Percentiles rank a stretch among this genome's conserved stretches.
phyloP scores from a whole-genome alignment of 2,797 vertebrate genomes.

The Macropus fuliginosus region DNA sequence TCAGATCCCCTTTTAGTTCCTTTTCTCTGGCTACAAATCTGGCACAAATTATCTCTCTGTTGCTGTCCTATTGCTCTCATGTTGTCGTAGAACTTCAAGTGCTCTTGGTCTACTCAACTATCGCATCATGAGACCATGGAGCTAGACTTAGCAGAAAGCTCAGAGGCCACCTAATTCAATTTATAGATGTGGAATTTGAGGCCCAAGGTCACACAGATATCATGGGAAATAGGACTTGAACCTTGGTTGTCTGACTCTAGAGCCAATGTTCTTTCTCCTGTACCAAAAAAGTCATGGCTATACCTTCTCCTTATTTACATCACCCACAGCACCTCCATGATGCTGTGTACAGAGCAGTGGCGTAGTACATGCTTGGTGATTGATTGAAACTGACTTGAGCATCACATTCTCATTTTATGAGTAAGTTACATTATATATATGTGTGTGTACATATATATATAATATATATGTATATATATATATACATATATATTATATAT shows the following conservation, averaged over 20 bases:
- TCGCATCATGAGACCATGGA: too few relatives aligned
- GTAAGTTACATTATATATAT: neutral
- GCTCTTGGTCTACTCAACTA: too few relatives aligned
- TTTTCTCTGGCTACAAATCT: neutral
- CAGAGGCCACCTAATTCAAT: neutral
- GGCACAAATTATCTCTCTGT: neutral
- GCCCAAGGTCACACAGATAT: neutral
- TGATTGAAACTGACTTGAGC: neutral
- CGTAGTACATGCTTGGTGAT: neutral
- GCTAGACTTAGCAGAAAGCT: neutral
- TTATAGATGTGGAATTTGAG: neutral
- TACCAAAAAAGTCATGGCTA: neutral
- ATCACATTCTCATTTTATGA: neutral
- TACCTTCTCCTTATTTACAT: neutral
- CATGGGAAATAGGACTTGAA: neutral
- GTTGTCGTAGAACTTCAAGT: neutral
- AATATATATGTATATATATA: too few relatives aligned
- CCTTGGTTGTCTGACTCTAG: neutral
- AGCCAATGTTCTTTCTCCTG: neutral
- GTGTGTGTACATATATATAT: too few relatives aligned
- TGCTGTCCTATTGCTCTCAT: neutral
- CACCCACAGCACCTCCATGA: neutral
- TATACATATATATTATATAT: too few relatives aligned
- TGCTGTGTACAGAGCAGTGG: neutral
- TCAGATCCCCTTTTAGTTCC: neutral